Base-by-base conservation (phyloP, 2,113 vertebrate genomes). In the Okapia johnstoni region DNA sequence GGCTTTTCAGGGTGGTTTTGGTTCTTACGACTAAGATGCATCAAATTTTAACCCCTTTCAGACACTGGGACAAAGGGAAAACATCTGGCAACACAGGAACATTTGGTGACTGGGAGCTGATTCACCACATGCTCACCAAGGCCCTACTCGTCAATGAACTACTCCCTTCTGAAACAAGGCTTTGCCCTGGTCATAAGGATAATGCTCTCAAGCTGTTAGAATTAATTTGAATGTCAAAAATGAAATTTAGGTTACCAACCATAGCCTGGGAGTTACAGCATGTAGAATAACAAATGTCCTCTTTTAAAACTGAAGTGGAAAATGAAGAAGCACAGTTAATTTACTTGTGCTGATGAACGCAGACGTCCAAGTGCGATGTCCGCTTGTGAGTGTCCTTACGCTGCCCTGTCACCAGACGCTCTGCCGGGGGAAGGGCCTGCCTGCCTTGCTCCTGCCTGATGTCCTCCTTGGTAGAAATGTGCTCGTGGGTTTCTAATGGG, bases 221-320 rank as follows among this genome's bases (percentile, higher is more conserved):
- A 88, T 79, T 96, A 97, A 98, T 98, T 61, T 94, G 95, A 98
- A 92, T 97, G 97, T 94, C 50, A 94, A 97, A 98, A 96, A 88
- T 95, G 86, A 93, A 89, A 97, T 96, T 97, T 97, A 97, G 90
- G 94, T 96, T 93, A 98, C 50, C 4, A 94, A 97, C 25, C 91
- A 95, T 89, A 70, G 92, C 96, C 93, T 97, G 96, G 97, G 70
- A 96, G 88, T 92, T 97, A 94, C 23, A 97, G 76, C 87, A 90
- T 28, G 50, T 85, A 93, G 63, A 91, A 70, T 86, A 92, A 76
- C 77, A 97, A 94, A 95, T 7, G 21, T 88, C 58, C 54, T 85
- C 79, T 92, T 88, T 97, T 92, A 81, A 80, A 96, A 96, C 25
- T n/a, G 58, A 89, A 91, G 88, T 91, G 46, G 84, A 76, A 88